phyloP scores from a whole-genome alignment of 2,113 vertebrate species.

The Hucho hucho region DNA sequence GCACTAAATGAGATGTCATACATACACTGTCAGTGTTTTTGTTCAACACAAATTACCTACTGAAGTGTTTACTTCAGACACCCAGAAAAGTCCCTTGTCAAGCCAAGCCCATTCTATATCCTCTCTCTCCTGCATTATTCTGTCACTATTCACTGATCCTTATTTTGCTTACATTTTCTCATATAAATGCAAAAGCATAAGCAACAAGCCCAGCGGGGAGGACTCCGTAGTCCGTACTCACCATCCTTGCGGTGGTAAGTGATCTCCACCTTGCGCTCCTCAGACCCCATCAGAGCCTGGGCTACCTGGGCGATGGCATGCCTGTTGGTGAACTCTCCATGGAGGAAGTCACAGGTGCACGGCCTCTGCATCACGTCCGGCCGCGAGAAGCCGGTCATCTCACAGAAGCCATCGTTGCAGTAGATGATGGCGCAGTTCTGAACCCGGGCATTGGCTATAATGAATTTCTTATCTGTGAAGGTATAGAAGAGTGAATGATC shows the following conservation, averaged over 20 bases:
- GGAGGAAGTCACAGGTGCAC: conserved; percentile 94
- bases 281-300: conserved; percentile 89
- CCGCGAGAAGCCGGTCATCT: conserved; percentile 95
- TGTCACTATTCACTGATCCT: too few species aligned
- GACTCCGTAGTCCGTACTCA: conserved; percentile 65
- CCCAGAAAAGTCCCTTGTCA: too few species aligned
- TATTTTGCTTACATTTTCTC: too few species aligned
- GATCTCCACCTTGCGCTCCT: conserved; percentile 93
- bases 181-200: too few species aligned
- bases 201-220: neutral
- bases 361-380: conserved; percentile 96
- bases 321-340: conserved; percentile 88
- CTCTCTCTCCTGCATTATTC: too few species aligned
- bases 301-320: conserved; percentile 91
- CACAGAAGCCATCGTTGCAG: conserved; percentile 95
- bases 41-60: too few species aligned
- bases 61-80: too few species aligned
- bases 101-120: too few species aligned
- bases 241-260: conserved; percentile 96
- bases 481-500: conserved; percentile 17
- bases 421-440: conserved; percentile 97
- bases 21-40: too few species aligned
- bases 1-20: too few species aligned
- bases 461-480: conserved; percentile 92
- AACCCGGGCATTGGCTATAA: conserved; percentile 95